A percentile compares a stretch with the other conserved stretches of the same genome.
These are phyloP conservation scores for Hanleya hanleyi DNA, from an alignment of 2,888 invertebrate genomes.

Conservation along the genomic window DNA sequence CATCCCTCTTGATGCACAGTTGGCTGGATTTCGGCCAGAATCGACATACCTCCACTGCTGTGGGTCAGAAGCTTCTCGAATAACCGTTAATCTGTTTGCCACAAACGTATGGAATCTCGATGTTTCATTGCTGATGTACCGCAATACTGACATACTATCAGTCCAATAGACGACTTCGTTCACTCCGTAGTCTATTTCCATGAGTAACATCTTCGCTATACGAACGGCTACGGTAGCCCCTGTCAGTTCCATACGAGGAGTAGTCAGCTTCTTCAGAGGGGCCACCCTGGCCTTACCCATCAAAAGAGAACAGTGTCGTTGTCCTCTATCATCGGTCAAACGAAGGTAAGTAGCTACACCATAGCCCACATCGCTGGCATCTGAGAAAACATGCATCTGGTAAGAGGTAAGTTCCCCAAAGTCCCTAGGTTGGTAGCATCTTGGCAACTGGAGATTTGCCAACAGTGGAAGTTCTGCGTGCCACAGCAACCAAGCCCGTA, in stretches of 20 bases:
- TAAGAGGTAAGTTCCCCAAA: constrained; percentile 18
- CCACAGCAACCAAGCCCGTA: constrained; percentile 18
- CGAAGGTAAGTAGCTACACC: constrained; percentile 31
- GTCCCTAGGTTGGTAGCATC: constrained; percentile 33
- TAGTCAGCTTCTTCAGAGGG: constrained; percentile 21
- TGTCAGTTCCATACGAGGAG: constrained; percentile 36
- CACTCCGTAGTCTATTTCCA: constrained; percentile 14
- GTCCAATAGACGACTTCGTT: constrained; percentile 15
- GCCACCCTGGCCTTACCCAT: constrained; percentile 35
- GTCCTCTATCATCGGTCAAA: constrained; percentile 4
- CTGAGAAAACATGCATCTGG: constrained; percentile 33
- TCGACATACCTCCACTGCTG: constrained; percentile 15
- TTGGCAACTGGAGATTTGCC: constrained; percentile 20
- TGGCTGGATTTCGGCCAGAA: constrained; percentile 17
- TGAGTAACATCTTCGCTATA: constrained; percentile 3
- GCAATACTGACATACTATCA: constrained; percentile 25
- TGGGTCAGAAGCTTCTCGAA: constrained; percentile 19
- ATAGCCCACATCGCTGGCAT: constrained; percentile 37
- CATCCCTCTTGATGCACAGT: constrained; percentile 24
- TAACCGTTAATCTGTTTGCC: constrained; percentile 26
- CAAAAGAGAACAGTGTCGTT: constrained; percentile 34
- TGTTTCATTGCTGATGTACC: constrained; percentile 20
- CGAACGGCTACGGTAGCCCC: constrained; percentile 27
- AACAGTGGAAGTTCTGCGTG: constrained; percentile 10
- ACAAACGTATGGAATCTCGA: constrained; percentile 36